A percentile compares a stretch with the other conserved stretches of the same genome.
phyloP scores from a whole-genome alignment of 2,888 invertebrate species.

The Heterodera filipjevi region DNA sequence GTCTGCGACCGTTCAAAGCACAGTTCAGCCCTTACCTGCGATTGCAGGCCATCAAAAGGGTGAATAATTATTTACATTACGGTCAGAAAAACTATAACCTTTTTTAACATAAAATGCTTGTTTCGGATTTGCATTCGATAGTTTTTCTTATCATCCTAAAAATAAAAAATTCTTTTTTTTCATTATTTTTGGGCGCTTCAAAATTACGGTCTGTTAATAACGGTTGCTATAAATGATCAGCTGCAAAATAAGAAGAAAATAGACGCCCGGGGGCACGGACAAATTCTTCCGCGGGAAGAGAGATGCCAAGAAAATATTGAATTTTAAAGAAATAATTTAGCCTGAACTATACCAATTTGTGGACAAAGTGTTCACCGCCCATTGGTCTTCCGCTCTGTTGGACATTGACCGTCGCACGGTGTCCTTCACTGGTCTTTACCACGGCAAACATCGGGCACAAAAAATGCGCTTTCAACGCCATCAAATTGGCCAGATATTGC shows the following conservation, averaged over 20 bases:
- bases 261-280: too few relatives aligned
- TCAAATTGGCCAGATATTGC: slow-evolving; percentile 34
- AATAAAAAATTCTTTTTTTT: too few relatives aligned
- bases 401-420: slow-evolving; percentile 57
- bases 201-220: too few relatives aligned
- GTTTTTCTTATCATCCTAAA: too few relatives aligned
- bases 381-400: slow-evolving; percentile 58
- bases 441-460: slow-evolving; percentile 36
- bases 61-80: slow-evolving; percentile 19
- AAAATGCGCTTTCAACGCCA: slow-evolving; percentile 34
- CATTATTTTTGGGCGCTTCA: too few relatives aligned
- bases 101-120: slow-evolving; percentile 5
- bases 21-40: slow-evolving; percentile 55
- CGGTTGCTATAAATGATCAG: too few relatives aligned
- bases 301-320: too few relatives aligned
- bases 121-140: too few relatives aligned
- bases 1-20: slow-evolving; percentile 49
- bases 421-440: slow-evolving; percentile 50
- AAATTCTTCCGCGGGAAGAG: too few relatives aligned
- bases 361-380: slow-evolving; percentile 30
- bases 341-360: slow-evolving; percentile 32
- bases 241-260: too few relatives aligned
- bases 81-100: not conserved
- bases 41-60: slow-evolving; percentile 55
- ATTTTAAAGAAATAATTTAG: not conserved